phyloP scores from a whole-genome alignment of 2,888 invertebrate genomes.

The Drosophila subsilvestris region DNA sequence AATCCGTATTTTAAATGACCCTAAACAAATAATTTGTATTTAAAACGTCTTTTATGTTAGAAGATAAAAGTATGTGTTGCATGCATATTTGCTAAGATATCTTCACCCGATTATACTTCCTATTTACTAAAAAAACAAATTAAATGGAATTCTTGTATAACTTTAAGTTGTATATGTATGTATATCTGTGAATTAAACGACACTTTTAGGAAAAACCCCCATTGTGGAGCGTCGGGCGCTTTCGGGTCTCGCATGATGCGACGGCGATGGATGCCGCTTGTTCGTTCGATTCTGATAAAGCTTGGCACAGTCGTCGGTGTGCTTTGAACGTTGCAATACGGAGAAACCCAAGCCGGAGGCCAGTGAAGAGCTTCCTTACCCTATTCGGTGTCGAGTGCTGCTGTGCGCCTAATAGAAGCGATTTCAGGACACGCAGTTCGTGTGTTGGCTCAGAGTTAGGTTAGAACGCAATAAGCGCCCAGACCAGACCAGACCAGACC shows the following conservation, averaged over 20 bases:
- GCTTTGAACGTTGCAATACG: conserved; percentile 53
- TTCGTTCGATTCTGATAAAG: conserved; percentile 55
- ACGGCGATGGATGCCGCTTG: conserved; percentile 25
- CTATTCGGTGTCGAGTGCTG: conserved; percentile 39
- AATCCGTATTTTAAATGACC: too few species aligned
- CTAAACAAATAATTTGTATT: too few species aligned
- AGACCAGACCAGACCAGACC: too few species aligned
- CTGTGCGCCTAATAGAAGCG: conserved; percentile 69
- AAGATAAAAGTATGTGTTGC: too few species aligned
- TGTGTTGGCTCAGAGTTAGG: conserved; percentile 50
- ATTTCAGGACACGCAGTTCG: conserved; percentile 60
- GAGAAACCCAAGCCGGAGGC: conserved; percentile 1
- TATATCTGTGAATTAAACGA: background rate
- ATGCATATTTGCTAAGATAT: too few species aligned
- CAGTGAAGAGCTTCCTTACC: conserved; percentile 21
- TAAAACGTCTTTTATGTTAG: too few species aligned
- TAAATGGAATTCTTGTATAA: too few species aligned
- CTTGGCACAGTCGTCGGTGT: conserved; percentile 63
- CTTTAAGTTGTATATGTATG: too few species aligned
- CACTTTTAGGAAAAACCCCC: background rate
- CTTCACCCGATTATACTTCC: too few species aligned
- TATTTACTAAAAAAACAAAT: too few species aligned
- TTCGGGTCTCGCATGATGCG: conserved; percentile 30
- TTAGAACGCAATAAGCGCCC: conserved; percentile 43
- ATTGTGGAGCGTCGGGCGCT: conserved; percentile 33